Conservation (phyloP, 2,888 invertebrate species). For the Eristalinus sepulchralis region DNA sequence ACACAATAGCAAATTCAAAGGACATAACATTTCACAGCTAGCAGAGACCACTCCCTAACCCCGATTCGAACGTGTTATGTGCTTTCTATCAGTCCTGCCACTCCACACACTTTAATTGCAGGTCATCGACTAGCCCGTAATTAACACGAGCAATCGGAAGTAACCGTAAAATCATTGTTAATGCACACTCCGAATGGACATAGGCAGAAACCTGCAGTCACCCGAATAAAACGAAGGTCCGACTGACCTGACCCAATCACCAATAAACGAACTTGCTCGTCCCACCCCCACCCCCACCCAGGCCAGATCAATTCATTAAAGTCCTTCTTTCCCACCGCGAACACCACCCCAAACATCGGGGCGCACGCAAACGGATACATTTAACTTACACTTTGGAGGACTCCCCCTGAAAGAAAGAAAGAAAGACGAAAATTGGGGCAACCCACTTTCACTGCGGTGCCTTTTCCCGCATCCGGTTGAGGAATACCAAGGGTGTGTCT, state of each 20-base stretch:
- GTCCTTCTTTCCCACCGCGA: not conserved
- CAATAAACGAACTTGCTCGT: slow-evolving; percentile 4
- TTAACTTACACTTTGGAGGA: not conserved
- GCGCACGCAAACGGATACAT: slow-evolving; percentile 12
- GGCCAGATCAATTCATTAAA: not conserved
- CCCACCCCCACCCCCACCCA: not conserved
- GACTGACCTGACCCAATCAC: slow-evolving; percentile 35
- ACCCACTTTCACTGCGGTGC: slow-evolving; percentile 17
- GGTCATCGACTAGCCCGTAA: not conserved
- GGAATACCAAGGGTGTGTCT: slow-evolving; percentile 37
- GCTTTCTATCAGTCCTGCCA: not conserved
- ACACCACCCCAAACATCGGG: not conserved
- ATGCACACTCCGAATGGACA: not conserved
- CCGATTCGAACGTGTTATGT: not conserved
- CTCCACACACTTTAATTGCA: not conserved
- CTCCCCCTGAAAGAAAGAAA: not conserved
- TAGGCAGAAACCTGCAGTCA: not conserved
- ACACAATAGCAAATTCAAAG: not conserved
- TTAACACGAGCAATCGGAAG: not conserved
- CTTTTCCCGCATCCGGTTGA: not conserved
- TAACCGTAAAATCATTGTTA: not conserved
- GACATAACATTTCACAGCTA: no score
- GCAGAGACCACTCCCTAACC: not conserved
- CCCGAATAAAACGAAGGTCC: not conserved
- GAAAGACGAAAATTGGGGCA: slow-evolving; percentile 1